Conservation (phyloP, 2,888 invertebrate species). For the Venusia cambrica region DNA sequence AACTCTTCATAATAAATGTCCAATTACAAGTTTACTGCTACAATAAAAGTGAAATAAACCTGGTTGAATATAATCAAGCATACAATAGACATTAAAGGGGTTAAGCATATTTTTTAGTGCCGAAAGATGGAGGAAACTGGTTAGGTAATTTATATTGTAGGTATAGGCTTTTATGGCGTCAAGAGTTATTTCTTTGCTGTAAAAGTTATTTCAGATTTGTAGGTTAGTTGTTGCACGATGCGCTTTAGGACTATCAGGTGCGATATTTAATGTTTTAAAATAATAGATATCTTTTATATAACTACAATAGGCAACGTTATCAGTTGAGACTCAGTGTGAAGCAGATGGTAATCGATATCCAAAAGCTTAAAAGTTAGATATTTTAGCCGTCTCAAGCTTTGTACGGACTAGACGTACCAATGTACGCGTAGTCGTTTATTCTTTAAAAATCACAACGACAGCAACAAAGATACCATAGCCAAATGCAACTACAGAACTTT, state of each 20-base stretch:
- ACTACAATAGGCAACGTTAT: no score
- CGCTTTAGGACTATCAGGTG: constrained; percentile 7
- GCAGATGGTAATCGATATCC: no score
- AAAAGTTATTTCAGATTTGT: background rate
- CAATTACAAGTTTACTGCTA: constrained; percentile 39
- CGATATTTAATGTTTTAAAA: no score
- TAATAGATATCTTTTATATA: no score
- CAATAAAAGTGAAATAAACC: constrained; percentile 46
- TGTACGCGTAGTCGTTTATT: no score
- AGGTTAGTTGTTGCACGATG: background rate
- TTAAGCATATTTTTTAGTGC: constrained; percentile 47
- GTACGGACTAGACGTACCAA: no score
- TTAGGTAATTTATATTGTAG: constrained; percentile 43
- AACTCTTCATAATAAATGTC: constrained; percentile 14
- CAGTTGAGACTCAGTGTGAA: no score
- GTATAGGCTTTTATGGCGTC: constrained; percentile 5
- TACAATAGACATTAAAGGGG: constrained; percentile 43
- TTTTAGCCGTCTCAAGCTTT: no score
- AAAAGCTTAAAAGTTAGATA: no score
- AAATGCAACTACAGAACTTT: no score
- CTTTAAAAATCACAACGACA: no score
- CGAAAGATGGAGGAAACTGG: constrained; percentile 39
- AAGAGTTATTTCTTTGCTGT: background rate
- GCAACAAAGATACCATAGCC: no score
- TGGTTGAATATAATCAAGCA: constrained; percentile 40